Evolutionary conservation across 2,888 invertebrate species (phyloP), one percentile per base, ranked within the genome.

Genomic region (Pharmacophagus antenor): DNA sequence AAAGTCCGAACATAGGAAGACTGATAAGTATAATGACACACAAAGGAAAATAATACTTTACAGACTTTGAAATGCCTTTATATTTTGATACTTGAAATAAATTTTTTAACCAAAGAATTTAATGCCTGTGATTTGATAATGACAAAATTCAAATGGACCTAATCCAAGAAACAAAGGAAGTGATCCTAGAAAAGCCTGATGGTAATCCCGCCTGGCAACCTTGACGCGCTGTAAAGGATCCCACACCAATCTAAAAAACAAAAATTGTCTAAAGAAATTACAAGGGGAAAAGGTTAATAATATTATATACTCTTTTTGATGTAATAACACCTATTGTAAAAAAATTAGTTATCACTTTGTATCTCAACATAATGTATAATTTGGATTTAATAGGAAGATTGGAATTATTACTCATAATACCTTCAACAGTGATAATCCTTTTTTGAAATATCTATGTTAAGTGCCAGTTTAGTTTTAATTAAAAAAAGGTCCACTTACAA

Each of bases 171-270:
- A 78, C 54, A 66, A 70, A 84, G 21, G 72, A 67, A 41, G 80
- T 77, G 31, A 85, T 71, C 62, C 85, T 74, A 18, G 80, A 70
- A 66, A 75, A 87, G 31, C 76, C 86, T 18, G 77, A 80, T 2
- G 85, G 85, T 15, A 70, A 64, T 0, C 79, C 78, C 12, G 58
- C 62, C 57, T 74, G 68, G 63, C 86, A 85, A n/a, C 84, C 83
- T 20, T 66, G 65, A 17, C 58, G 44, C 3, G 81, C 68, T 1
- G 72, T 71, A 69, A 85, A 87, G 10, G 81, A 84, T 42, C 77
- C 74, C 22, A 78, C 64, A n/a, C 79, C 78, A 21, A 74, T 64
- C 68, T 76, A 72, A 17, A 68, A 69, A 58, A 48, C 61, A 37
- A 37, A 3, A 37, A 37, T n/a, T 15, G 15, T 15, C n/a, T 37